phyloP scores from a whole-genome alignment of 2,888 invertebrate species.

The Agrochola lychnidis region DNA sequence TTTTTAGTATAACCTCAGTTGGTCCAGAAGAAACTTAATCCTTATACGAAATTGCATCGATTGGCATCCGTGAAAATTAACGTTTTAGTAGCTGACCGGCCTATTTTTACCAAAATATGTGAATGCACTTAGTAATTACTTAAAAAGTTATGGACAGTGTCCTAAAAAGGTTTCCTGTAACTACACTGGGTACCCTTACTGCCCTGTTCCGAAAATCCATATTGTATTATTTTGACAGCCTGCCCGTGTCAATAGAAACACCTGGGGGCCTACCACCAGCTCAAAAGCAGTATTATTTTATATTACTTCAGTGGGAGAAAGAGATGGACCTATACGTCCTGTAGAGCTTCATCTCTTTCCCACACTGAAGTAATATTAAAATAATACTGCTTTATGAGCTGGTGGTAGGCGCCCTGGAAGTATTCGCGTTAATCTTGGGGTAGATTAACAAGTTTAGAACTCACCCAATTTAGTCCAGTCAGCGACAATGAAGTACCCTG shows the following conservation, averaged over 20 bases:
- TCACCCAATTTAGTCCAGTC: conserved; percentile 95
- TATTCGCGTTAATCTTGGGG: not conserved
- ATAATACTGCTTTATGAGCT: too few species aligned
- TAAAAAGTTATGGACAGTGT: not conserved
- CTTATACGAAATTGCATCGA: not conserved
- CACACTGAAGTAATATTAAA: too few species aligned
- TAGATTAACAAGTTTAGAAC: not conserved
- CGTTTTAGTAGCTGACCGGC: not conserved
- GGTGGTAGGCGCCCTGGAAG: not conserved
- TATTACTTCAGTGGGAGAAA: too few species aligned
- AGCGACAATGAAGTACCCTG: conserved; percentile 99
- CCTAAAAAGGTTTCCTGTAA: not conserved
- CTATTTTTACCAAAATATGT: not conserved
- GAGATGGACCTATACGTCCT: too few species aligned
- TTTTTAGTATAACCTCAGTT: not conserved
- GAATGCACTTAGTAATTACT: not conserved
- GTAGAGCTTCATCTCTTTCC: too few species aligned
- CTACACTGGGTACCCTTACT: not conserved
- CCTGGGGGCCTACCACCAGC: too few species aligned
- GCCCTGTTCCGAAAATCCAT: not conserved
- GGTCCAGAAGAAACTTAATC: not conserved
- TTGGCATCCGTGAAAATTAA: not conserved
- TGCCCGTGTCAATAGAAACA: not conserved
- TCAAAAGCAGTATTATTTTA: too few species aligned
- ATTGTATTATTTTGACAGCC: not conserved